Percentiles rank a stretch among this genome's conserved stretches.
Evolutionary conservation across 2,888 invertebrate genomes (phyloP).

Genomic region (Neoscelio sp.): DNA sequence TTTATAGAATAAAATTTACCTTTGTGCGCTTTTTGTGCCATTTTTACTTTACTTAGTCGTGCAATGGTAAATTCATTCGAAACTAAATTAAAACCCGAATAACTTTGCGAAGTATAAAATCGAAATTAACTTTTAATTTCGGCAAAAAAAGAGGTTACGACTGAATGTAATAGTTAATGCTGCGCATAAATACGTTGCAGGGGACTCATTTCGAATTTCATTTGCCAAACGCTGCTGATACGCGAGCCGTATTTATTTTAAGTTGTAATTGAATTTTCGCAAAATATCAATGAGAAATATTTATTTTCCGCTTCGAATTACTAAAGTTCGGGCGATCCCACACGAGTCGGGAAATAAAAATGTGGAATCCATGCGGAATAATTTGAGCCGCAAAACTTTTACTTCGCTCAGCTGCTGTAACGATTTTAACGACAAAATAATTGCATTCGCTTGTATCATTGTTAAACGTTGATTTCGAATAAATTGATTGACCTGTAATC

Average conservation of each 20-base stretch:
- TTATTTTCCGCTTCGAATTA: conserved; percentile 33
- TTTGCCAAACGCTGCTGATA: neutral
- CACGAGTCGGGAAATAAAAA: conserved; percentile 38
- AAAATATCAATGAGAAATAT: conserved; percentile 50
- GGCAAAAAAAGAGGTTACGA: conserved; percentile 10
- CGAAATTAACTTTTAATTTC: conserved; percentile 29
- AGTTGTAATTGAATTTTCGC: conserved; percentile 46
- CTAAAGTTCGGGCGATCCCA: conserved; percentile 9
- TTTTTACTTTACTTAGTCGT: conserved; percentile 3
- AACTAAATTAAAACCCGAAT: conserved; percentile 24
- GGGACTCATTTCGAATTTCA: conserved; percentile 22
- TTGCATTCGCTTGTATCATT: conserved; percentile 55
- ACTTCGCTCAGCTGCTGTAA: conserved; percentile 36
- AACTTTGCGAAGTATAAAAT: conserved; percentile 1
- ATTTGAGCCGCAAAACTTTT: conserved; percentile 49
- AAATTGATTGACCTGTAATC: conserved; percentile 66
- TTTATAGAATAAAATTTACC: conserved; percentile 36
- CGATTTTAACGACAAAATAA: conserved; percentile 65
- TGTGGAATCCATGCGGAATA: conserved; percentile 44
- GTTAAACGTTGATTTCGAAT: conserved; percentile 61
- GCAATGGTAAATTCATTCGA: conserved; percentile 28
- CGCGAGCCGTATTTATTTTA: conserved; percentile 21
- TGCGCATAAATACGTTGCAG: neutral
- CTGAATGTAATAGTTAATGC: neutral
- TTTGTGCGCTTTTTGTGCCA: conserved; percentile 33